Evolutionary conservation across 1,140 invertebrate species (phyloP).

Genomic region (Aphaenogaster rudis): DNA sequence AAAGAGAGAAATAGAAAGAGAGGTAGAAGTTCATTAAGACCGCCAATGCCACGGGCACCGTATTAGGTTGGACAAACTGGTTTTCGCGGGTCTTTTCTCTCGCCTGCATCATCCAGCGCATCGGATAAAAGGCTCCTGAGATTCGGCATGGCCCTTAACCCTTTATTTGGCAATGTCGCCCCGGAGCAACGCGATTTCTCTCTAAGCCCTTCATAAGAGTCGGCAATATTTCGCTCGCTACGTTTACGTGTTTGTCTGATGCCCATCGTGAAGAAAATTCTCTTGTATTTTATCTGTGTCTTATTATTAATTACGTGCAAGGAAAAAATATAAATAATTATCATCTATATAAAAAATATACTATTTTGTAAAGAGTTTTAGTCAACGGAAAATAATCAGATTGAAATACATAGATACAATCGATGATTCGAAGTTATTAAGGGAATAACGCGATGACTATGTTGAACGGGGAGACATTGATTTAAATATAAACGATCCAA

Average conservation of each 20-base stretch:
- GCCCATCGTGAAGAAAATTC: background rate
- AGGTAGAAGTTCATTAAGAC: conserved; percentile 81
- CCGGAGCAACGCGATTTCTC: conserved; percentile 60
- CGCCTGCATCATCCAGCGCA: conserved; percentile 70
- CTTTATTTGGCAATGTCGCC: conserved; percentile 71
- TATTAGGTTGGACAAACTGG: conserved; percentile 81
- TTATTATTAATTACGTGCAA: background rate
- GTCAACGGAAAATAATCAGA: conserved; percentile 21
- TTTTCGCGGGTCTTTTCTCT: conserved; percentile 82
- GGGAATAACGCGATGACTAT: conserved; percentile 9
- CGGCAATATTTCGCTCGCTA: conserved; percentile 39
- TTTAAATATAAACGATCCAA: conserved; percentile 74
- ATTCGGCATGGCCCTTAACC: conserved; percentile 77
- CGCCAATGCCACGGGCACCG: conserved; percentile 71
- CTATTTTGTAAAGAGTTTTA: background rate
- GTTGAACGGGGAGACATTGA: conserved; percentile 34
- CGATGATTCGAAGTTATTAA: background rate
- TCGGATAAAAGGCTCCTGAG: conserved; percentile 76
- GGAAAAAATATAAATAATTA: background rate
- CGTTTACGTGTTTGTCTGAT: background rate
- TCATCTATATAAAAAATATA: background rate
- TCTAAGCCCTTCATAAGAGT: conserved; percentile 29
- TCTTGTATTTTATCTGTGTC: background rate
- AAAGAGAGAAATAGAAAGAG: background rate
- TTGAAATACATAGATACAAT: conserved; percentile 49